Percentiles rank a stretch among this genome's conserved stretches.
Evolutionary conservation across 1,140 invertebrate genomes (phyloP).

Genomic region (Bactericera cockerelli): DNA sequence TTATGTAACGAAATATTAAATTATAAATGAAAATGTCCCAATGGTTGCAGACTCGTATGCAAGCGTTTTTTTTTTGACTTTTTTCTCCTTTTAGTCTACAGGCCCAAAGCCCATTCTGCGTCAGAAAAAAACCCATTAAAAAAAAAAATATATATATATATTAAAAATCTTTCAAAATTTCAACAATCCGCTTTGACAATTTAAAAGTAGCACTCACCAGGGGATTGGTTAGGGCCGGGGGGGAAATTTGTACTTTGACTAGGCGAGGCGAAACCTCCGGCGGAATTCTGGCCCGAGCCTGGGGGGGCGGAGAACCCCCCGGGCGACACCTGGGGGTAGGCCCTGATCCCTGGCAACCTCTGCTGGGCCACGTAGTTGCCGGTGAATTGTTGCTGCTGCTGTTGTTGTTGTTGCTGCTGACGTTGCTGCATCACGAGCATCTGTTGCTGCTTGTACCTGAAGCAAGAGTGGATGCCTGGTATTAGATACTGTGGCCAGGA

Average conservation of each 20-base stretch:
- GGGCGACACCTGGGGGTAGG: constrained; percentile 9
- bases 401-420: constrained; percentile 31
- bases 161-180: too few relatives aligned
- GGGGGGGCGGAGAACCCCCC: constrained; percentile 27
- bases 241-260: neutral
- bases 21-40: too few relatives aligned
- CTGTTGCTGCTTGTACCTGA: constrained; percentile 26
- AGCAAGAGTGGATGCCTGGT: neutral
- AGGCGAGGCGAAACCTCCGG: neutral
- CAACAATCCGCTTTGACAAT: too few relatives aligned
- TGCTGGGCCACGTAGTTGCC: constrained; percentile 25
- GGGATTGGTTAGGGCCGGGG: neutral
- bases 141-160: too few relatives aligned
- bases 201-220: neutral
- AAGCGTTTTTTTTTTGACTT: too few relatives aligned
- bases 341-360: constrained; percentile 28
- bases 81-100: too few relatives aligned
- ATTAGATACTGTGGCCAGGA: neutral
- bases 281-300: too few relatives aligned
- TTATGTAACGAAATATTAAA: too few relatives aligned
- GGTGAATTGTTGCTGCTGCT: constrained; percentile 30
- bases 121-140: too few relatives aligned
- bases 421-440: constrained; percentile 28
- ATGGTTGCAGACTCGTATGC: too few relatives aligned
- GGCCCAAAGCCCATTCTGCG: too few relatives aligned